Evolutionary conservation across 2,888 invertebrate species (phyloP), one percentile per base, ranked within the genome.

Genomic region (Mesoligia furuncula): DNA sequence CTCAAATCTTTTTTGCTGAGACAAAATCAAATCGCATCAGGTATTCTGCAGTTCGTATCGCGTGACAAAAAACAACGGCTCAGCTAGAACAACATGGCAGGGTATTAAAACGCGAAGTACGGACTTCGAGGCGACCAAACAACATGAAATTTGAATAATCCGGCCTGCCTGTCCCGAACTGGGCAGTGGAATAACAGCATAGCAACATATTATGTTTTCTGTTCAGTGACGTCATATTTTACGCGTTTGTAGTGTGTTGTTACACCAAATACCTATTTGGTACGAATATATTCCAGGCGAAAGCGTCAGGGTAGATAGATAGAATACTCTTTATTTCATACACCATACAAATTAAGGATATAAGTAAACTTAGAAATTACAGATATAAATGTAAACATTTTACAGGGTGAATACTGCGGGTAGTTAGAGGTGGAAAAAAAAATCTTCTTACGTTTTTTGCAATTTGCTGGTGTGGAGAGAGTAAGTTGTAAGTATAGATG

Each of bases 61-160:
- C 86, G 72, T 86, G 84, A 84, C 84, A 85, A 67, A 84, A 81
- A 80, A 77, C 81, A 79, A 72, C 79, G 62, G 68, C 75, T 77
- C 67, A 73, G 80, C 81, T 85, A 79, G 83, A 81, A 74, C 79
- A 83, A 84, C 84, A 84, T 78, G 84, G 85, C 65, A 67, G 61
- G 74, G 88, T 89, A 92, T 92, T 92, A 91, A 92, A 92, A 92
- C 85, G 87, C 73, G 66, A 89, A 87, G 87, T 88, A 89, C 86
- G 80, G 77, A 78, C 84, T 85, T 84, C 87, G 83, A 75, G 83
- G 68, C 81, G 83, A 81, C 88, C 87, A 89, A 92, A 91, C 90
- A 91, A 90, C 91, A 90, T 92, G 90, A 91, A 92, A 94, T 94
- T 94, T 94, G 90, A 94, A 94, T 94, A 94, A 93, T 92, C 90